These are phyloP conservation scores for Timema podura DNA, from an alignment of 2,888 invertebrate species.

Conservation along the genomic window DNA sequence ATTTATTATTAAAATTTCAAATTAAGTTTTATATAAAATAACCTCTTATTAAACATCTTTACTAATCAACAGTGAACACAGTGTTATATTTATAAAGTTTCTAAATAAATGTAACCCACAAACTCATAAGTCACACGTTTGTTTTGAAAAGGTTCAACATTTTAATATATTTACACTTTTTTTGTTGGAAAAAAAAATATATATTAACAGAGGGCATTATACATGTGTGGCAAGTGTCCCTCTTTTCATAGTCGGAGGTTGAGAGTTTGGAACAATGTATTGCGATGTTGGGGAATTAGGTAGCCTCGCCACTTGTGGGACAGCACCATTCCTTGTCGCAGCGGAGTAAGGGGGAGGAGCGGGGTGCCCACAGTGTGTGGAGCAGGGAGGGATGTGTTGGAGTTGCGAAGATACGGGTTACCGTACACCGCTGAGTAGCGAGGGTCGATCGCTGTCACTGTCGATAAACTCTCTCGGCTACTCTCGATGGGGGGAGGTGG, in stretches of 20 bases:
- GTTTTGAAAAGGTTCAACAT: background rate
- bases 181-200: conserved; percentile 23
- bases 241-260: conserved; percentile 55
- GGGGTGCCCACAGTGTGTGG: conserved; percentile 51
- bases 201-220: conserved; percentile 23
- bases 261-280: conserved; percentile 54
- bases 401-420: conserved; percentile 78
- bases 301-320: conserved; percentile 52
- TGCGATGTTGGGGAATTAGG: conserved; percentile 50
- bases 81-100: no score
- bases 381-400: conserved; percentile 54
- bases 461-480: conserved; percentile 14
- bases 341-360: conserved; percentile 37
- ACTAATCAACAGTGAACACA: no score
- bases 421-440: conserved; percentile 81
- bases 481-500: conserved; percentile 62
- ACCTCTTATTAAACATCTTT: no score
- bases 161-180: conserved; percentile 12
- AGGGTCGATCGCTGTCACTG: conserved; percentile 60
- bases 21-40: no score
- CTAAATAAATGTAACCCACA: no score
- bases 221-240: conserved; percentile 64
- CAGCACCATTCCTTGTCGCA: conserved; percentile 45
- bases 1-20: no score
- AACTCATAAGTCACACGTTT: no score